Percentiles rank a stretch among this genome's conserved stretches.
Evolutionary conservation across 2,888 invertebrate species (phyloP).

Genomic region (Pemphredon lugubris): DNA sequence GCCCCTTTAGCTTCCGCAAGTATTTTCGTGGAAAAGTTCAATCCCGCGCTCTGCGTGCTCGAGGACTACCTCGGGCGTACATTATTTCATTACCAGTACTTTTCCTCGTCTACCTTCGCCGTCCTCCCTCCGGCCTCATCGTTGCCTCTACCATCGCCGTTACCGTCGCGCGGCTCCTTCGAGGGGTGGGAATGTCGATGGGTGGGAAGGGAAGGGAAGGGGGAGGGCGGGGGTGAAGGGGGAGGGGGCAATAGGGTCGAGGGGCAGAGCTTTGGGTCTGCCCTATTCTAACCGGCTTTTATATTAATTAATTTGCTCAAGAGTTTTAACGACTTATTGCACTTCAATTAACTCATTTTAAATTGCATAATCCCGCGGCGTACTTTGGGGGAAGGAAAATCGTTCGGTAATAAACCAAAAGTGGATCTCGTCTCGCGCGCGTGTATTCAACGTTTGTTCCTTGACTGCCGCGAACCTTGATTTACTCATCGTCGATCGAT

Average conservation of each 20-base stretch:
- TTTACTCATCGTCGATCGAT: no score
- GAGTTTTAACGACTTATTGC: constrained; percentile 78
- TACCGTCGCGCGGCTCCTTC: constrained; percentile 17
- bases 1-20: constrained; percentile 48
- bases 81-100: constrained; percentile 73
- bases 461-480: not conserved
- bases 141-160: constrained; percentile 23
- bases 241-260: constrained; percentile 38
- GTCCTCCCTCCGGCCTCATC: constrained; percentile 41
- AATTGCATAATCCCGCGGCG: constrained; percentile 69
- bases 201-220: no score
- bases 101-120: constrained; percentile 57
- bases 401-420: constrained; percentile 56
- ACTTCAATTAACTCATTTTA: constrained; percentile 77
- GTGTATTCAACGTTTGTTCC: no score
- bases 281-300: constrained; percentile 70
- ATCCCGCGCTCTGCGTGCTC: constrained; percentile 58
- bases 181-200: constrained; percentile 23
- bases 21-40: constrained; percentile 67
- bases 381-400: constrained; percentile 29
- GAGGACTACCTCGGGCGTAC: constrained; percentile 66
- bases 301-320: constrained; percentile 76
- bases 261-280: constrained; percentile 53
- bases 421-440: not conserved
- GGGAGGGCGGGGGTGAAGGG: no score